phyloP scores from a whole-genome alignment of 2,888 invertebrate genomes.

The Zeuzera pyrina region DNA sequence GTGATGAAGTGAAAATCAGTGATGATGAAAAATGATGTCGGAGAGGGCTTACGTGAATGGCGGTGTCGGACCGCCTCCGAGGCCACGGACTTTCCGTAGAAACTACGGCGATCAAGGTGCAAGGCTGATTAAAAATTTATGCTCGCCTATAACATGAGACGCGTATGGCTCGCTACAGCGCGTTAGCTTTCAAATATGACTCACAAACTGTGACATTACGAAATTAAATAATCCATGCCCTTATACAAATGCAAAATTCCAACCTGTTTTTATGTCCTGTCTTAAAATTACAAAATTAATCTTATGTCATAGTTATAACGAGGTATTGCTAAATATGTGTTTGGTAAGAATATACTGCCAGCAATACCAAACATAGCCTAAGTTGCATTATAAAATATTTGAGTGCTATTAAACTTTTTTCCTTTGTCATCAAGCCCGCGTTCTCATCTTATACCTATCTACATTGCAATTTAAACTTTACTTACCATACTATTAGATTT shows the following conservation, averaged over 20 bases:
- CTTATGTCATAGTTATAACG: not conserved
- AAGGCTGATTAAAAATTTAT: conserved; percentile 21
- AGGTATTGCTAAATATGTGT: not conserved
- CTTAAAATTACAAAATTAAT: too few relatives aligned
- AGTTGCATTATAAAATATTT: not conserved
- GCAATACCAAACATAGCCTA: not conserved
- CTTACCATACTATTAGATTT: too few relatives aligned
- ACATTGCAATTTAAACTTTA: too few relatives aligned
- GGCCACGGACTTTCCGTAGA: conserved; percentile 67
- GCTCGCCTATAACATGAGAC: conserved; percentile 17
- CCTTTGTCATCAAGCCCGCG: conserved; percentile 8
- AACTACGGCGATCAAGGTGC: conserved; percentile 75
- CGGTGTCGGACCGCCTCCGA: conserved; percentile 52
- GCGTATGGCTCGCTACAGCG: conserved; percentile 16
- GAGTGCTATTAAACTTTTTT: conserved; percentile 9
- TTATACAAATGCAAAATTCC: too few relatives aligned
- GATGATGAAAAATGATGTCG: conserved; percentile 63
- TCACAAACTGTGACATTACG: too few relatives aligned
- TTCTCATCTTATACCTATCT: conserved; percentile 10
- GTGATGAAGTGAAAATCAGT: conserved; percentile 38
- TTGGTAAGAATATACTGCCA: not conserved
- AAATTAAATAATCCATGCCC: too few relatives aligned
- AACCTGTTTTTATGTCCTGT: too few relatives aligned
- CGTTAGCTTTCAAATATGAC: too few relatives aligned
- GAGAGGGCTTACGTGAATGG: conserved; percentile 58